A percentile compares a stretch with the other conserved stretches of the same genome.
Evolutionary conservation across 2,113 vertebrate genomes (phyloP).

Genomic region (Podarcis muralis): DNA sequence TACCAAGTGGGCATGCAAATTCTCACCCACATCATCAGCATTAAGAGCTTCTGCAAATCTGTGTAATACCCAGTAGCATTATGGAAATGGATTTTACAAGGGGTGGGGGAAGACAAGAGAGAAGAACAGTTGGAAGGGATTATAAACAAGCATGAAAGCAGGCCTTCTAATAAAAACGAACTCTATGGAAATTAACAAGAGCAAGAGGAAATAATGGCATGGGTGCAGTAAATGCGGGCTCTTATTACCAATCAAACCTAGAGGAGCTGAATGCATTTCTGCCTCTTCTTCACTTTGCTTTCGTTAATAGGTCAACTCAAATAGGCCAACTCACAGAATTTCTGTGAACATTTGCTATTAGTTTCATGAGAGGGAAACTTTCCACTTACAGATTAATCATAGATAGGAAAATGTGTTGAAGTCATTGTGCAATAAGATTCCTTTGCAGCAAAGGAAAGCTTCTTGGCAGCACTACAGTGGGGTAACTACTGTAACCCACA

Average conservation of each 20-base stretch:
- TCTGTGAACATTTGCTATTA: conserved; percentile 45
- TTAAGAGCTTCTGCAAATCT: conserved; percentile 60
- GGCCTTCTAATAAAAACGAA: conserved; percentile 52
- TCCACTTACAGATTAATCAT: background rate
- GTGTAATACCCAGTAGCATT: conserved; percentile 53
- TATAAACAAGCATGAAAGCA: conserved; percentile 59
- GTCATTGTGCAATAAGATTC: conserved; percentile 25
- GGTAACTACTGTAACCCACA: background rate
- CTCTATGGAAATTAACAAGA: conserved; percentile 54
- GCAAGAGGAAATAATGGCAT: conserved; percentile 52
- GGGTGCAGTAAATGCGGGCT: conserved; percentile 27
- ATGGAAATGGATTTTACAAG: conserved; percentile 60
- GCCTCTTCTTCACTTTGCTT: conserved; percentile 48
- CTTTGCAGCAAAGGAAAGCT: conserved; percentile 3
- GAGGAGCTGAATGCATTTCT: conserved; percentile 53
- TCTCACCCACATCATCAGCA: conserved; percentile 14
- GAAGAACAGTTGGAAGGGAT: conserved; percentile 59
- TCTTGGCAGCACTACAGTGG: background rate
- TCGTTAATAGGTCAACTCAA: conserved; percentile 47
- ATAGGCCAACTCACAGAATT: conserved; percentile 49
- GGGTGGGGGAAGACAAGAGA: conserved; percentile 27
- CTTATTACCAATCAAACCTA: conserved; percentile 43
- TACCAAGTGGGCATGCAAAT: conserved; percentile 5
- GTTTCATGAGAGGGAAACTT: conserved; percentile 24
- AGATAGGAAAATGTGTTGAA: conserved; percentile 38